Conservation (phyloP, 2,113 vertebrate species). For the Seriola quinqueradiata region DNA sequence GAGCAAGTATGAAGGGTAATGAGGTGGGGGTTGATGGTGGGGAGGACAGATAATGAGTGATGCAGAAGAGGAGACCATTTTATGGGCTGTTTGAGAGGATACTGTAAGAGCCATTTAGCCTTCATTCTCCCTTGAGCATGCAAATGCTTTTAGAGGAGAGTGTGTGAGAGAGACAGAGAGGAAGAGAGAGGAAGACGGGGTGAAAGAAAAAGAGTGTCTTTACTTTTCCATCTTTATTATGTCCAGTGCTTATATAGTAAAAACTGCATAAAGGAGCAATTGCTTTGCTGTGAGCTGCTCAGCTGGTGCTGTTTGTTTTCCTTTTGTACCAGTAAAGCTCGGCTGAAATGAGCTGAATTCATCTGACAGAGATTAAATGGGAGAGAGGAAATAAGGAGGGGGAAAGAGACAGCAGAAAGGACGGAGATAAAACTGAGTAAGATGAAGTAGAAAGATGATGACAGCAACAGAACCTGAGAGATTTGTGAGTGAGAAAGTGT, state of each 20-base stretch:
- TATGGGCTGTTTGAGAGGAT: constrained; percentile 53
- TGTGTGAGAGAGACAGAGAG: constrained; percentile 7
- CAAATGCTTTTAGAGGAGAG: constrained; percentile 67
- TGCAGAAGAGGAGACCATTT: constrained; percentile 50
- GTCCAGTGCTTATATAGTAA: constrained; percentile 15
- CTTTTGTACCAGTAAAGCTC: background rate
- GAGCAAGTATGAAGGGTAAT: background rate
- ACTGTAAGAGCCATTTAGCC: constrained; percentile 62
- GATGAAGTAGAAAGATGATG: constrained; percentile 16
- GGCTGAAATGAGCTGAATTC: constrained; percentile 24
- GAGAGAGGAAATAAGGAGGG: background rate
- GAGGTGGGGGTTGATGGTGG: no score
- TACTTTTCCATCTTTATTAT: constrained; percentile 25
- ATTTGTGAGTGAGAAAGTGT: constrained; percentile 38
- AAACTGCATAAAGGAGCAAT: constrained; percentile 18
- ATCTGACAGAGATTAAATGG: constrained; percentile 16
- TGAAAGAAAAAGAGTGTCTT: constrained; percentile 11
- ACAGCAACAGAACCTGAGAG: constrained; percentile 29
- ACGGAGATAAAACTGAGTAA: background rate
- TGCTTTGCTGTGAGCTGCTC: constrained; percentile 12
- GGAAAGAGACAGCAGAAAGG: background rate
- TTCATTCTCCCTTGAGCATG: constrained; percentile 60
- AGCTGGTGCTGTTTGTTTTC: constrained; percentile 14
- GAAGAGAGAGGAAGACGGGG: background rate
- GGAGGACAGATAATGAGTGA: constrained; percentile 51